A percentile compares a stretch with the other conserved stretches of the same genome.
These are phyloP conservation scores for Alcis repandata DNA, from an alignment of 2,888 invertebrate genomes.

Conservation along the genomic window DNA sequence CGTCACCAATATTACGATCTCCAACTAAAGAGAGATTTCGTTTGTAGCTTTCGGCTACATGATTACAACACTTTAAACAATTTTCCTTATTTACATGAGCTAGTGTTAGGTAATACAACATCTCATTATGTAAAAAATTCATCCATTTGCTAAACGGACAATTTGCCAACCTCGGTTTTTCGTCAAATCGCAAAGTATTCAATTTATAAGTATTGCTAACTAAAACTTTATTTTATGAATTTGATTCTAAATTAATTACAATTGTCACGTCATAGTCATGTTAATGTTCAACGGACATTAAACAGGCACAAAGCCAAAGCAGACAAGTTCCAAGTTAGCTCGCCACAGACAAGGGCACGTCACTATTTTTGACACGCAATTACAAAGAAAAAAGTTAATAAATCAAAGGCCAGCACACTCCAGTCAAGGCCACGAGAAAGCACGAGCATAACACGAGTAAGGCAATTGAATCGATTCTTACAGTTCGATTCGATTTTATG, in stretches of 20 bases:
- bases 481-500: conserved; percentile 21
- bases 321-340: conserved; percentile 12
- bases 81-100: too few species aligned
- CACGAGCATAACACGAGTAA: conserved; percentile 8
- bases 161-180: too few species aligned
- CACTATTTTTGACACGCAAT: conserved; percentile 18
- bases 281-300: not conserved
- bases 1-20: not conserved
- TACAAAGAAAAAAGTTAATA: conserved; percentile 12
- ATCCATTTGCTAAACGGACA: too few species aligned
- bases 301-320: conserved; percentile 10
- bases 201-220: too few species aligned
- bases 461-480: conserved; percentile 18
- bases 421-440: conserved; percentile 19
- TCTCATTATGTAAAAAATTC: too few species aligned
- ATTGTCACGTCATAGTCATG: not conserved
- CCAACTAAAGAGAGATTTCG: too few species aligned
- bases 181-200: too few species aligned
- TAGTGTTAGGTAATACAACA: too few species aligned
- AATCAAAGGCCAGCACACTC: conserved; percentile 4
- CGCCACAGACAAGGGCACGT: conserved; percentile 15
- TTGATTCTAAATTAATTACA: not conserved
- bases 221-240: too few species aligned
- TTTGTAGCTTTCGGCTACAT: too few species aligned
- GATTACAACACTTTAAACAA: too few species aligned